Conservation (phyloP, 2,888 invertebrate genomes). For the Ischnura elegans region DNA sequence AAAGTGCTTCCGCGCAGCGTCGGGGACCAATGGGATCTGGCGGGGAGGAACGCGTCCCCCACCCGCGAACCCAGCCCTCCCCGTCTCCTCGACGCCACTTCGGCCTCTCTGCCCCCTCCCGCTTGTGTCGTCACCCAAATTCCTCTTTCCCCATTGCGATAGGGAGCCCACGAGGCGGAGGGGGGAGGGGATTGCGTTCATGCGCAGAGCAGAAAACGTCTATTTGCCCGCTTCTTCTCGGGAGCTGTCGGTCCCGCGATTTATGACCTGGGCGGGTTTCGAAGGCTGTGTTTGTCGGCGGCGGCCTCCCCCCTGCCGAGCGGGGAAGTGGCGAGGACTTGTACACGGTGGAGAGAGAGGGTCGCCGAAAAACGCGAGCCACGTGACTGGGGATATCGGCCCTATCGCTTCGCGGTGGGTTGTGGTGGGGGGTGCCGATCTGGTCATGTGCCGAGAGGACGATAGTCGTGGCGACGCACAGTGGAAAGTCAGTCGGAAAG, state of each 20-base stretch:
- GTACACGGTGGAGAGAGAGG: background rate
- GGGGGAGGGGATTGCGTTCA: background rate
- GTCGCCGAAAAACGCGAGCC: background rate
- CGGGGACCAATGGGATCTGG: background rate
- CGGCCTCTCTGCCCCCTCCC: background rate
- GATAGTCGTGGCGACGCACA: too few species aligned
- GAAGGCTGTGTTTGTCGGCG: background rate
- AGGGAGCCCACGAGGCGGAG: background rate
- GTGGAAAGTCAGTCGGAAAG: too few species aligned
- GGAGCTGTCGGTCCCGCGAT: constrained; percentile 26
- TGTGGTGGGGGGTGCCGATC: too few species aligned
- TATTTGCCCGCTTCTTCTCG: constrained; percentile 16
- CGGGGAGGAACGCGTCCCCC: background rate
- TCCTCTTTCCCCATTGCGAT: background rate
- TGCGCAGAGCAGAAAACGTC: constrained; percentile 26
- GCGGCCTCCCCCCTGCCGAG: too few species aligned
- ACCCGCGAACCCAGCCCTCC: too few species aligned
- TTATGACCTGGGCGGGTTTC: constrained; percentile 1
- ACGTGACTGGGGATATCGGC: background rate
- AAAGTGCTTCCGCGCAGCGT: background rate
- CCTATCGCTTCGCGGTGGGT: background rate
- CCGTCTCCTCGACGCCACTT: too few species aligned
- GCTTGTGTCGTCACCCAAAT: background rate
- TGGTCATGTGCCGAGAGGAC: too few species aligned
- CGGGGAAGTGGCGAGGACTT: background rate